Base-by-base conservation (phyloP, 2,888 invertebrate species). In the Chironomus tentans region DNA sequence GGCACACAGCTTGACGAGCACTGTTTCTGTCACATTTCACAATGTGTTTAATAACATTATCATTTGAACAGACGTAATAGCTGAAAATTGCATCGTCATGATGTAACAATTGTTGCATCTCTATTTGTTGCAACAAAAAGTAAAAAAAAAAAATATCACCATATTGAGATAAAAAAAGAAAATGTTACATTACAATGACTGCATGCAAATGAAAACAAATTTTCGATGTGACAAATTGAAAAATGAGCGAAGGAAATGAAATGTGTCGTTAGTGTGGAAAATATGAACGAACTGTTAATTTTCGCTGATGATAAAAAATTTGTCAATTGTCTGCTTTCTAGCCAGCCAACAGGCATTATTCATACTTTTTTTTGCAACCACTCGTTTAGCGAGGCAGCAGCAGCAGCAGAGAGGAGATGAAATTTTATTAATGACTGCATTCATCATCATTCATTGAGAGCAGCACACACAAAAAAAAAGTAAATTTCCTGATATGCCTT, bases 221-320 rank as follows among this genome's bases (percentile, higher is more conserved):
- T 15, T 56, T 56, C n/a, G 4, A 18, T 56, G 15, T 74, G 74
- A 74, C 74, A 74, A 74, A 74, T 74, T 74, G 65, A 65, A 72
- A 74, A 74, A 68, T 74, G 38, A 68, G 47, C n/a, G 7, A 62
- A 61, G 62, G 56, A 73, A 73, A 73, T 61, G 46, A 22, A 56
- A 50, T 38, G 38, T 38, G 38, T 38, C 38, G 21, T 73, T 73
- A 21, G n/a, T 10, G 12, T 46, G 61, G 12, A 15, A 61, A 46
- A n/a, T 28, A 38, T 38, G 38, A 38, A 38, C 38, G 38, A 38
- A 38, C 12, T 72, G 74, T 74, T 47, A 74, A 68, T 74, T 74
- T 65, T 21, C 65, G 21, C 24, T 18, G n/a, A 15, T 65, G 74
- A 68, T 47, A 18, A 74, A n/a, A 38, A 68, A 74, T 71, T 48